Evolutionary conservation across 2,797 vertebrate genomes (phyloP).

Genomic region (Chrysocyon brachyurus): DNA sequence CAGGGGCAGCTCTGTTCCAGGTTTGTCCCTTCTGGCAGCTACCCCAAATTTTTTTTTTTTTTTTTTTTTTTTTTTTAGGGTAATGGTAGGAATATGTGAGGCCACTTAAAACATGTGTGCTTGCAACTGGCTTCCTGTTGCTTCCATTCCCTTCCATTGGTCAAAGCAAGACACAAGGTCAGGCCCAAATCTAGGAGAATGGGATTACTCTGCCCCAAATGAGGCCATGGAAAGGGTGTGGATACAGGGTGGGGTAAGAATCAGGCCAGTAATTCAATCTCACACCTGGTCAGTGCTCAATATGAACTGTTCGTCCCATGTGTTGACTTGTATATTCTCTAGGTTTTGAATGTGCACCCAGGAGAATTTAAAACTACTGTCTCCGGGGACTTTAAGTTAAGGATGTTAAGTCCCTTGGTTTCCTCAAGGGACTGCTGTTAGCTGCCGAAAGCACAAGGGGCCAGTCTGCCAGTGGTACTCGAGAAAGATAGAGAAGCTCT

Average conservation of each 20-base stretch:
- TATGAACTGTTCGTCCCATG: rapidly evolving
- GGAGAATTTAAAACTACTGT: neutral
- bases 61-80: neutral
- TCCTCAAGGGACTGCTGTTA: neutral
- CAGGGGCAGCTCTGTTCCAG: rapidly evolving
- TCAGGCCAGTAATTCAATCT: neutral
- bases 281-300: neutral
- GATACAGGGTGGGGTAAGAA: neutral
- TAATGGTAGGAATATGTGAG: neutral
- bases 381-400: neutral
- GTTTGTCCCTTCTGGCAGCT: neutral
- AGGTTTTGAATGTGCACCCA: neutral
- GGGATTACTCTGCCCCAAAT: neutral
- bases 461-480: neutral
- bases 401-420: neutral
- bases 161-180: neutral
- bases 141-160: neutral
- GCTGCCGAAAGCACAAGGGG: neutral
- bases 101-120: neutral
- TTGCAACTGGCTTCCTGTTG: neutral
- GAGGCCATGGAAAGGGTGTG: neutral
- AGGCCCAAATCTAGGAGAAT: neutral
- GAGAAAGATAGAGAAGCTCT: neutral
- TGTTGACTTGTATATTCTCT: neutral
- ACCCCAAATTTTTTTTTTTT: no score